Conservation (phyloP, 1,140 invertebrate genomes). For the Eriocheir sinensis region DNA sequence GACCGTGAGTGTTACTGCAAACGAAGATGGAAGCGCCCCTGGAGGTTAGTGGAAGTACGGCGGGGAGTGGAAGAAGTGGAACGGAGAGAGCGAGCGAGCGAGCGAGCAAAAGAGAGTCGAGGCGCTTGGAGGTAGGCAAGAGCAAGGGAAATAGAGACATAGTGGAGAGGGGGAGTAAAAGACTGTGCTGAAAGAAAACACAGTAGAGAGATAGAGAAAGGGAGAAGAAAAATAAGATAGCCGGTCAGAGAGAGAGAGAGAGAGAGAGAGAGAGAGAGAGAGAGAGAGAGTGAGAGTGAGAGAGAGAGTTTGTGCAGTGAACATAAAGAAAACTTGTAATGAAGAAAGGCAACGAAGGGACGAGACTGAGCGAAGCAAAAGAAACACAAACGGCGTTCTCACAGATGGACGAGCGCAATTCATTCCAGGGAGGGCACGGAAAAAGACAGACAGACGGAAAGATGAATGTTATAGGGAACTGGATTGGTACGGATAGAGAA, state of each 20-base stretch:
- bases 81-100: too few relatives aligned
- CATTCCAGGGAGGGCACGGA: too few relatives aligned
- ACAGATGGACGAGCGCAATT: too few relatives aligned
- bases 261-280: background rate
- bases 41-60: background rate
- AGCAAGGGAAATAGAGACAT: background rate
- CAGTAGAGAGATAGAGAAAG: background rate
- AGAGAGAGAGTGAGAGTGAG: conserved; percentile 1
- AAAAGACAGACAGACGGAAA: too few relatives aligned
- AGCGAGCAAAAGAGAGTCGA: background rate
- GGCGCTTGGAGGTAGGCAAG: background rate
- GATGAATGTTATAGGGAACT: too few relatives aligned
- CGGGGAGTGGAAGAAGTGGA: background rate
- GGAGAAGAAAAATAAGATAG: background rate
- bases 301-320: too few relatives aligned
- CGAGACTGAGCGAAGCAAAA: background rate
- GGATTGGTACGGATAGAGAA: too few relatives aligned
- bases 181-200: too few relatives aligned
- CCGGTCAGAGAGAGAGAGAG: background rate
- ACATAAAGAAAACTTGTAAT: background rate
- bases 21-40: background rate
- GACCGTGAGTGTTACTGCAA: background rate
- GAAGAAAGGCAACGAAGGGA: background rate
- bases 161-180: too few relatives aligned
- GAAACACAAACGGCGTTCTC: too few relatives aligned